Evolutionary conservation across 1,140 invertebrate genomes (phyloP), one percentile per base, ranked within the genome.

Genomic region (Scaptomyza hsui): DNA sequence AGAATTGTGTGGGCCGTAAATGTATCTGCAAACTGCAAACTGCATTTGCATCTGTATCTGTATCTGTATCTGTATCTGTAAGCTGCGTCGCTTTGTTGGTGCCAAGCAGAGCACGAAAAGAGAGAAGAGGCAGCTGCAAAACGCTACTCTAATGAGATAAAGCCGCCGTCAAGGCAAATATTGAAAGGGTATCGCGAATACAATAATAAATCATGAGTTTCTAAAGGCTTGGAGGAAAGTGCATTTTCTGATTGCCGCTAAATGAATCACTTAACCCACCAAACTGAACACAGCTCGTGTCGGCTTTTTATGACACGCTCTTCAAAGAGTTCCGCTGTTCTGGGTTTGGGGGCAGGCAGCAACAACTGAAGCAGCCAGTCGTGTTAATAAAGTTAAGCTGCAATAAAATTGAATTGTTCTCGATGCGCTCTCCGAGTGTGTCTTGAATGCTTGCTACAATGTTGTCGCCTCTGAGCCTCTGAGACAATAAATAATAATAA

Each of bases 191-290:
- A 72, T 64, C 62, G 41, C 48, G 37, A n/a, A 37, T 26, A 56
- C 21, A 19, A 77, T 70, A 86, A 85, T 85, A 85, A 85, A 85
- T 85, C 81, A 85, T 85, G 81, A 64, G 55, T 42, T 76, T 72
- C 75, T 71, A 47, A 37, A 45, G 35, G 45, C 16, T 47, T 81
- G 82, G 61, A 88, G 82, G 61, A 88, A 88, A 85, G 81, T 85
- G 81, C 82, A 85, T 86, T 85, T 77, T 86, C 63, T 85, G 81
- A 85, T 85, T 85, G 81, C 81, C 82, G 69, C 82, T 85, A 85
- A 85, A 85, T 85, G 81, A 85, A 85, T 85, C 81, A 85, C 82
- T 85, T 85, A 88, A 86, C 78, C 81, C 80, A 71, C 81, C 80
- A 71, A 47, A 55, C 24, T 32, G 4, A 4, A 24, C 44, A 41